Evolutionary conservation across 2,113 vertebrate genomes (phyloP), one percentile per base, ranked within the genome.

Genomic region (Triplophysa rosa): DNA sequence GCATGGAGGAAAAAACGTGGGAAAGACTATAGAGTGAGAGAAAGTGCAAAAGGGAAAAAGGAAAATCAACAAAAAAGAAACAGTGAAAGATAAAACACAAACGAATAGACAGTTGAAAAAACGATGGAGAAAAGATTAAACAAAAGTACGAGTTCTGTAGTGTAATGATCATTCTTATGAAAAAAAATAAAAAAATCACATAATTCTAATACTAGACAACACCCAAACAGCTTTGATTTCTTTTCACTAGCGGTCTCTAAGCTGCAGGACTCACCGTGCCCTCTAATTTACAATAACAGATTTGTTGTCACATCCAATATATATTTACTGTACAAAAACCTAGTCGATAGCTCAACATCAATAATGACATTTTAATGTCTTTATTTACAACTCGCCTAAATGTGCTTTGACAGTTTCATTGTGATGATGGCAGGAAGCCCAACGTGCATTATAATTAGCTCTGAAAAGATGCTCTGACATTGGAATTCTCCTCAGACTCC

Each of bases 341-440:
- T 67, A 29, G 62, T 78, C 83, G 45, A 81, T 84, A 78, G 61
- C 65, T 64, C 73, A 64, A 52, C 83, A 81, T 81, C 61, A 78
- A 80, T 69, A 68, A 77, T 65, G 74, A 64, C 75, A 80, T 37
- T 80, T 69, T 77, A 82, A 72, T 80, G 71, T 82, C 72, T 84
- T 77, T 52, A 77, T 81, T 84, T 78, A 78, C 77, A 67, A 52
- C 69, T 63, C 16, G 11, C 63, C 74, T 37, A 78, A 84, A 81
- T 84, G 54, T 81, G 83, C 80, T 81, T 69, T 68, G 83, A 79
- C 83, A 78, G 69, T 74, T 81, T 81, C 74, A 84, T 81, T 84
- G 75, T 78, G 63, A 58, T 26, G 64, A 65, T 66, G 75, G 69
- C 69, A 61, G 47, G 74, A 24, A 68, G 69, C 79, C 83, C 68